Evolutionary conservation across 2,888 invertebrate species (phyloP).

Genomic region (Tholera decimalis): DNA sequence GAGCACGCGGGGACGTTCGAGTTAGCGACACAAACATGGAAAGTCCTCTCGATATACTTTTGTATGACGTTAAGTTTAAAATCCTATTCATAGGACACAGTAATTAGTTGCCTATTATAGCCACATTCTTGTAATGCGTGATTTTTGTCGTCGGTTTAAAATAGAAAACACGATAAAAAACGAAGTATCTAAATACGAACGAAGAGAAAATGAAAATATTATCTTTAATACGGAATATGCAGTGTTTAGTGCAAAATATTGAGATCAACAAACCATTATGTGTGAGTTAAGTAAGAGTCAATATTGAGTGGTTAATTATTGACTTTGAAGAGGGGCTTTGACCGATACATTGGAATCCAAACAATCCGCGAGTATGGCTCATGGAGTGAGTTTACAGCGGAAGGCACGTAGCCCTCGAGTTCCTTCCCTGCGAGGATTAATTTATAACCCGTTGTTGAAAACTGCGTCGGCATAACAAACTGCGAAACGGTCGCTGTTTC

Average conservation of each 20-base stretch:
- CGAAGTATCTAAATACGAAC: slow-evolving; percentile 31
- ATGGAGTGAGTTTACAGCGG: slow-evolving; percentile 75
- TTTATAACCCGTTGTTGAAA: slow-evolving; percentile 62
- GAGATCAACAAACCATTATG: slow-evolving; percentile 32
- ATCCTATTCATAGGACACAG: neutral
- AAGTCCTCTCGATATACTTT: slow-evolving; percentile 46
- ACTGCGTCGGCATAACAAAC: slow-evolving; percentile 36
- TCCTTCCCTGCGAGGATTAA: slow-evolving; percentile 64
- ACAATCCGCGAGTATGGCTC: slow-evolving; percentile 73
- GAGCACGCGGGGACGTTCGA: slow-evolving; percentile 56
- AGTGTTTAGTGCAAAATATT: slow-evolving; percentile 31
- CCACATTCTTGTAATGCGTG: slow-evolving; percentile 16
- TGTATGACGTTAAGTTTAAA: slow-evolving; percentile 1
- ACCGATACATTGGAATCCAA: slow-evolving; percentile 74
- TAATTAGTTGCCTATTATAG: slow-evolving; percentile 1
- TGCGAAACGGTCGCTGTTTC: slow-evolving; percentile 33
- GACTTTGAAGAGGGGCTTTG: slow-evolving; percentile 63
- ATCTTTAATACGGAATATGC: slow-evolving; percentile 41
- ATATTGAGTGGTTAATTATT: slow-evolving; percentile 57
- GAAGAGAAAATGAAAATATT: slow-evolving; percentile 32
- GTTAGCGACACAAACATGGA: slow-evolving; percentile 47
- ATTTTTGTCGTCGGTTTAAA: no score
- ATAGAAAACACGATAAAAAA: slow-evolving; percentile 48
- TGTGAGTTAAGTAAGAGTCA: slow-evolving; percentile 46
- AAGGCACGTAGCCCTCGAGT: slow-evolving; percentile 84